Evolutionary conservation across 2,113 vertebrate species (phyloP).

Genomic region (Leucopsar rothschildi): DNA sequence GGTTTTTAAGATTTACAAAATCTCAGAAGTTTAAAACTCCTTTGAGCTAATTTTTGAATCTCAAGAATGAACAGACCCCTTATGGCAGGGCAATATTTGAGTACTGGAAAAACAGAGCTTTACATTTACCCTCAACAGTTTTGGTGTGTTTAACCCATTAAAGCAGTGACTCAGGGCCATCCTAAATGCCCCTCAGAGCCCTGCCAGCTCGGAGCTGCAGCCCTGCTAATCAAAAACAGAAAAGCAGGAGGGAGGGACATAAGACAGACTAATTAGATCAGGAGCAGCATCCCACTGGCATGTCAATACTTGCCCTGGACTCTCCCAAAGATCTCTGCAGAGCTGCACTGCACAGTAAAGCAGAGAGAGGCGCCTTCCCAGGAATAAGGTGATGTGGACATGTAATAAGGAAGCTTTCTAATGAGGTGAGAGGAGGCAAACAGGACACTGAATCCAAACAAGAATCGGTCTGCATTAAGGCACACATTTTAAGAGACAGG

Average conservation of each 20-base stretch:
- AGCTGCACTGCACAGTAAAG: background rate
- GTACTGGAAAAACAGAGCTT: background rate
- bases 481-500: background rate
- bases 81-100: background rate
- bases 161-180: fast-evolving
- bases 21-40: background rate
- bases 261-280: background rate
- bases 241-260: background rate
- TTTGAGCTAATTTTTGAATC: background rate
- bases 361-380: background rate
- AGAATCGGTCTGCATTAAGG: background rate
- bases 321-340: background rate
- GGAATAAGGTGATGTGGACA: background rate
- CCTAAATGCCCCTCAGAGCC: background rate
- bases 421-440: background rate
- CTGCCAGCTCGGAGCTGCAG: background rate
- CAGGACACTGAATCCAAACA: background rate
- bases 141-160: background rate
- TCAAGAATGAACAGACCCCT: background rate
- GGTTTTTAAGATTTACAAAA: background rate
- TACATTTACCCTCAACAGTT: background rate
- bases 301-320: background rate
- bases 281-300: background rate
- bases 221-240: background rate
- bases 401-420: background rate